Conservation (phyloP, 30 jellyfish, hydroid and myxozoan genomes). For the Chrysaora quinquecirrha region DNA sequence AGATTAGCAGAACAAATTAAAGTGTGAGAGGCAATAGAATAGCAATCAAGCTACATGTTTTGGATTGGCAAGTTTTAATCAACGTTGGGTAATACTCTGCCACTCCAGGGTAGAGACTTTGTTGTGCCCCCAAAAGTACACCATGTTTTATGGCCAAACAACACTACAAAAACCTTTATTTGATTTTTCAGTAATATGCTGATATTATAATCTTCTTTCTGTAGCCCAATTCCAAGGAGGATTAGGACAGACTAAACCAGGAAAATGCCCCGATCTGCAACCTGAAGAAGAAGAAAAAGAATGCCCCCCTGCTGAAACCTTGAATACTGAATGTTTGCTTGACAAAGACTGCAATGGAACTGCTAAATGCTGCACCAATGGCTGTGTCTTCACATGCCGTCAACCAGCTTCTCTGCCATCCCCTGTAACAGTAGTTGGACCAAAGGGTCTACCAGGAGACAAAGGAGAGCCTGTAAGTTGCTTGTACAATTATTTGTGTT, state of each 20-base stretch:
- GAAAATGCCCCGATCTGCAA: constrained; percentile 31
- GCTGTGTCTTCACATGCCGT: neutral
- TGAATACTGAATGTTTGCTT: constrained; percentile 7
- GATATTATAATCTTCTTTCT: too few relatives aligned
- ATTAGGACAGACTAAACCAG: constrained; percentile 11
- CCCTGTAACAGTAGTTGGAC: constrained; percentile 19
- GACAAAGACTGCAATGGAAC: constrained; percentile 51
- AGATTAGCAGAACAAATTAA: too few relatives aligned
- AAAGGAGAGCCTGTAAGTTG: constrained; percentile 62
- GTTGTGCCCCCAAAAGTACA: too few relatives aligned
- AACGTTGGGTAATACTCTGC: too few relatives aligned
- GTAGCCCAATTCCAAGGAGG: constrained; percentile 11
- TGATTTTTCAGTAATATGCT: too few relatives aligned
- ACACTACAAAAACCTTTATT: too few relatives aligned
- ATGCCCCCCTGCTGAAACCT: constrained; percentile 15
- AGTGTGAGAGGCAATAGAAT: too few relatives aligned
- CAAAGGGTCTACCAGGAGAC: constrained; percentile 54
- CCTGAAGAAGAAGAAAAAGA: constrained; percentile 30
- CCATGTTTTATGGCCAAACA: too few relatives aligned
- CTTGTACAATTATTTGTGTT: neutral
- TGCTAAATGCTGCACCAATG: constrained; percentile 16
- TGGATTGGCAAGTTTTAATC: too few relatives aligned
- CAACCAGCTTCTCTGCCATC: constrained; percentile 21
- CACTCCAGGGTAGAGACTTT: too few relatives aligned
- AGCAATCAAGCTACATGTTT: too few relatives aligned